These are phyloP conservation scores for Mycalesis mineus DNA, from an alignment of 2,888 invertebrate species.

Conservation along the genomic window DNA sequence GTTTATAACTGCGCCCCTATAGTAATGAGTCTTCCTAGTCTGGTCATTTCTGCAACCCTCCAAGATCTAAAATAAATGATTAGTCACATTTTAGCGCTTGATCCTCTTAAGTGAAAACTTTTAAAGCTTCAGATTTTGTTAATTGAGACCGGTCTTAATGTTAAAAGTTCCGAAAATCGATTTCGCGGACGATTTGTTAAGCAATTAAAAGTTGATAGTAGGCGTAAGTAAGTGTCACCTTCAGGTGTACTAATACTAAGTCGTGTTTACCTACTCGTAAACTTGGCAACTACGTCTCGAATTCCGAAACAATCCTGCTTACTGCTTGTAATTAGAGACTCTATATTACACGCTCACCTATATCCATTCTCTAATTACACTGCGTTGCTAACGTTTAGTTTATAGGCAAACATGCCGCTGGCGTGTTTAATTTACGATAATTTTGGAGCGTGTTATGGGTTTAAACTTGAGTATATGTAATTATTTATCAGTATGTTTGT, in stretches of 20 bases:
- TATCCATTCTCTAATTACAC: constrained; percentile 20
- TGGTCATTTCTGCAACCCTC: too few relatives aligned
- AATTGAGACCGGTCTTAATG: too few relatives aligned
- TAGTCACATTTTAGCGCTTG: too few relatives aligned
- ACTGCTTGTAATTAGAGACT: constrained; percentile 22
- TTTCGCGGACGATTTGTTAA: neutral
- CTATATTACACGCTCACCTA: constrained; percentile 10
- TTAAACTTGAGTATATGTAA: too few relatives aligned
- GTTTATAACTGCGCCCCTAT: too few relatives aligned
- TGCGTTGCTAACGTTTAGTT: constrained; percentile 11
- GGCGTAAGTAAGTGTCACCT: neutral
- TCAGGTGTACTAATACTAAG: neutral
- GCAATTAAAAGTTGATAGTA: neutral
- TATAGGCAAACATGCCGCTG: constrained; percentile 10
- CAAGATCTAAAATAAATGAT: too few relatives aligned
- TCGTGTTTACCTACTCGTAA: constrained; percentile 20
- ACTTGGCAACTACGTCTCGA: constrained; percentile 20
- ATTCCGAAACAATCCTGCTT: constrained; percentile 23
- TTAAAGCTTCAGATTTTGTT: too few relatives aligned
- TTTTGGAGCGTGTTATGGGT: neutral
- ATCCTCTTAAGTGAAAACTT: too few relatives aligned
- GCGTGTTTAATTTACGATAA: constrained; percentile 10
- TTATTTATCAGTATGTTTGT: too few relatives aligned
- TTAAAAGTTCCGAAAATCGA: too few relatives aligned
- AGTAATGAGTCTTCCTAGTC: too few relatives aligned